A percentile compares a stretch with the other conserved stretches of the same genome.
phyloP scores from a whole-genome alignment of 1,140 invertebrate genomes.

The Neuroterus valhalla region DNA sequence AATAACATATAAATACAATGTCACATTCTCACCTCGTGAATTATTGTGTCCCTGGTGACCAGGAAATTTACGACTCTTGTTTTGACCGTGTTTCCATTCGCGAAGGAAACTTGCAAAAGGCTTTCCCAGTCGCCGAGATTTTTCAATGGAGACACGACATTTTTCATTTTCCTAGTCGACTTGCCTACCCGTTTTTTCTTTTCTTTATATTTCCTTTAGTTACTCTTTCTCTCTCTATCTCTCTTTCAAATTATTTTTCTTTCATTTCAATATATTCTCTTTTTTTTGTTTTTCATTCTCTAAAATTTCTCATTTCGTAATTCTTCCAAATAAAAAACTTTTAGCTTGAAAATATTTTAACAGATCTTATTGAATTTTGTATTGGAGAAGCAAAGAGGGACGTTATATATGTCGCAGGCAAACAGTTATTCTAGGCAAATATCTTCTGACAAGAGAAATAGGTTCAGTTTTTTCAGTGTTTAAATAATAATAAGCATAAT shows the following conservation, averaged over 20 bases:
- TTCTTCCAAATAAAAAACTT: not conserved
- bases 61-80: conserved; percentile 61
- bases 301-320: conserved; percentile 36
- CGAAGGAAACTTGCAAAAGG: conserved; percentile 36
- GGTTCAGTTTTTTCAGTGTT: too few relatives aligned
- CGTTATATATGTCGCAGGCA: too few relatives aligned
- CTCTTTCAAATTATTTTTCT: conserved; percentile 19
- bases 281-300: not conserved
- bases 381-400: too few relatives aligned
- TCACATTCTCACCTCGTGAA: conserved; percentile 54
- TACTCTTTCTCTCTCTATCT: conserved; percentile 22
- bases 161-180: conserved; percentile 42
- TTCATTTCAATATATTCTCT: not conserved
- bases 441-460: too few relatives aligned
- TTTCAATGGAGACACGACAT: conserved; percentile 53
- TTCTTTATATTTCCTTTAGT: conserved; percentile 17
- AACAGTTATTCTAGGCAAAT: too few relatives aligned
- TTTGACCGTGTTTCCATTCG: conserved; percentile 49
- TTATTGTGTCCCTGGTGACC: conserved; percentile 37
- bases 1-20: conserved; percentile 42
- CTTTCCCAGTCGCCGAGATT: conserved; percentile 42
- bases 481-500: too few relatives aligned
- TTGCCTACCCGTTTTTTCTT: too few relatives aligned
- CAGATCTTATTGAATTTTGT: too few relatives aligned
- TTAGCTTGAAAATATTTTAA: not conserved